Percentiles rank a stretch among this genome's conserved stretches.
These are phyloP conservation scores for Diadumene lineata DNA, from an alignment of 92 coral and sea anemone species.

Conservation along the genomic window DNA sequence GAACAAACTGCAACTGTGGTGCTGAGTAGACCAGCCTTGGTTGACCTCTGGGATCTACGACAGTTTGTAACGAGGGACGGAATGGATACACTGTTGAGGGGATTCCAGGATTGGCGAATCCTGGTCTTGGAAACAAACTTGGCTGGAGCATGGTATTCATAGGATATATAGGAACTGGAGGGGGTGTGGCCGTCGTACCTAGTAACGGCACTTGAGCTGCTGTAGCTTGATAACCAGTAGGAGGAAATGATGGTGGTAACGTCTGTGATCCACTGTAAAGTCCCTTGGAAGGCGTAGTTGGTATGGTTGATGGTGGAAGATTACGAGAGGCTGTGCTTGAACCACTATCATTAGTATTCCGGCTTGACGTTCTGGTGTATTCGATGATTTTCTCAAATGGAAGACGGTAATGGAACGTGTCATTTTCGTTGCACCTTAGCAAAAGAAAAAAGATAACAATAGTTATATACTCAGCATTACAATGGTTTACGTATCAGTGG, in stretches of 20 bases:
- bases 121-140: background rate
- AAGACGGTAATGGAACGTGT: constrained; percentile 88
- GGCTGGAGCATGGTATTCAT: background rate
- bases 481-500: too few species aligned
- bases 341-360: background rate
- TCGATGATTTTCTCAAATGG: constrained; percentile 69
- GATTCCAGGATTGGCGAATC: constrained; percentile 1
- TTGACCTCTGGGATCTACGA: background rate
- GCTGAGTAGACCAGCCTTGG: constrained; percentile 9
- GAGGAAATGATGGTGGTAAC: background rate
- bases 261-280: background rate
- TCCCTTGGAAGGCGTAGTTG: too few species aligned
- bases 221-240: background rate
- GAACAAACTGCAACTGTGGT: background rate
- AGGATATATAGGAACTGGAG: background rate
- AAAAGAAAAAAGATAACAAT: background rate
- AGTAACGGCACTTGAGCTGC: background rate
- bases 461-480: background rate
- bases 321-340: background rate
- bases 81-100: background rate
- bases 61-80: background rate
- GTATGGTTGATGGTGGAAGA: background rate
- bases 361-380: constrained; percentile 7
- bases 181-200: background rate
- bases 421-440: constrained; percentile 71